Conservation (phyloP, 2,113 vertebrate species). For the Vulpes ferrilata region DNA sequence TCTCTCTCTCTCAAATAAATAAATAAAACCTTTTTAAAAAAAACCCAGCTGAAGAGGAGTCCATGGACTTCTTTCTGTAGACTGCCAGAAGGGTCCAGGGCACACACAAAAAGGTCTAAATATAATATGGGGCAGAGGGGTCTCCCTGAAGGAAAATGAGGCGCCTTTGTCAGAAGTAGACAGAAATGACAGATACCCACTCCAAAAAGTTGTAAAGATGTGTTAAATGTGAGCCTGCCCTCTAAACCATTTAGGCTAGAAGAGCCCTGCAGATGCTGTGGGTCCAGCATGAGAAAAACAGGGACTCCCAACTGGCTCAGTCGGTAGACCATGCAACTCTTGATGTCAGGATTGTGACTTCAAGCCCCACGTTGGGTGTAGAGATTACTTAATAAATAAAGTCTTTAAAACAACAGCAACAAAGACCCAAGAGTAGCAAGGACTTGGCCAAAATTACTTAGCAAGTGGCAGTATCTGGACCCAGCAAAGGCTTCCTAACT, state of each 20-base stretch:
- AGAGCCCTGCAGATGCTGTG: background rate
- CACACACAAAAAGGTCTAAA: background rate
- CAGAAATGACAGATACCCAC: background rate
- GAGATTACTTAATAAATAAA: background rate
- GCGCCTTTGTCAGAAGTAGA: background rate
- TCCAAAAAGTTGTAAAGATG: background rate
- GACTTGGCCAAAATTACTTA: background rate
- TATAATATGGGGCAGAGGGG: background rate
- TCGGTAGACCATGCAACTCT: background rate
- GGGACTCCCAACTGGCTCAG: background rate
- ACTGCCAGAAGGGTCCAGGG: background rate
- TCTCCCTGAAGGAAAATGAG: background rate
- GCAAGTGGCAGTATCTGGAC: background rate
- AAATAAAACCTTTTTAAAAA: too few species aligned
- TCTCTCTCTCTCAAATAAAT: too few species aligned
- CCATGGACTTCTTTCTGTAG: background rate
- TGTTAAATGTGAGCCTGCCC: background rate
- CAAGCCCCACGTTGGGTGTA: background rate
- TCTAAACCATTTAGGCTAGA: background rate
- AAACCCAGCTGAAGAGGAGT: background rate
- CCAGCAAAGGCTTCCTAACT: background rate
- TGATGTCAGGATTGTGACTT: background rate
- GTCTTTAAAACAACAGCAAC: background rate
- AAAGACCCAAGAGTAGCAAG: background rate
- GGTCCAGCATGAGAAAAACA: background rate